Evolutionary conservation across 1,140 invertebrate species (phyloP).

Genomic region (Cyphomyrmex costatus): DNA sequence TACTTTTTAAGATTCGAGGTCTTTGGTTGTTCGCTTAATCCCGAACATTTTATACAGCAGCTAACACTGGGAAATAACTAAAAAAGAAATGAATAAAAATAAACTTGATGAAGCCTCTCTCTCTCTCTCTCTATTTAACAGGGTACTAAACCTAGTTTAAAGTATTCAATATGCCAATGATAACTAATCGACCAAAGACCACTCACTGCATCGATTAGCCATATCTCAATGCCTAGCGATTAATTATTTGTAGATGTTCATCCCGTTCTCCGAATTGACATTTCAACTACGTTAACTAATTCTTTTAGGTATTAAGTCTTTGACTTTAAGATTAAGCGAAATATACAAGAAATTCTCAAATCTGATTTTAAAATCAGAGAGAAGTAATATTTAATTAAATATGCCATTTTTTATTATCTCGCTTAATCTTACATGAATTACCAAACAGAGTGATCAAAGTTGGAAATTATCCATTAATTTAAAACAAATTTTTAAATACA

Average conservation of each 20-base stretch:
- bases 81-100: slow-evolving; percentile 13
- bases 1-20: background rate
- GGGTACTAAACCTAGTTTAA: slow-evolving; percentile 33
- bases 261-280: slow-evolving; percentile 10
- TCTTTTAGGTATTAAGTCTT: background rate
- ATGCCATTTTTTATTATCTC: background rate
- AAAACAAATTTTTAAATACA: slow-evolving; percentile 10
- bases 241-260: slow-evolving; percentile 28
- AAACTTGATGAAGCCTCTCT: slow-evolving; percentile 27
- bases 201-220: slow-evolving; percentile 24
- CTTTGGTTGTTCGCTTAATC: slow-evolving; percentile 31
- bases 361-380: background rate
- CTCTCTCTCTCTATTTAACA: no score
- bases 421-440: slow-evolving; percentile 16
- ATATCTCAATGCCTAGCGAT: slow-evolving; percentile 17
- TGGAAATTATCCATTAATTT: background rate
- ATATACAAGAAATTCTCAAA: background rate
- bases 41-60: background rate
- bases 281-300: slow-evolving; percentile 5
- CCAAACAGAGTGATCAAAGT: slow-evolving; percentile 17
- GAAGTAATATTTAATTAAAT: background rate
- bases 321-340: slow-evolving; percentile 20
- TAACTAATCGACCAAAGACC: background rate
- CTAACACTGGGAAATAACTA: slow-evolving; percentile 26
- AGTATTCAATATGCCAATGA: slow-evolving; percentile 5